A percentile compares a stretch with the other conserved stretches of the same genome.
Evolutionary conservation across 2,113 vertebrate genomes (phyloP).

Genomic region (Vombatus ursinus): DNA sequence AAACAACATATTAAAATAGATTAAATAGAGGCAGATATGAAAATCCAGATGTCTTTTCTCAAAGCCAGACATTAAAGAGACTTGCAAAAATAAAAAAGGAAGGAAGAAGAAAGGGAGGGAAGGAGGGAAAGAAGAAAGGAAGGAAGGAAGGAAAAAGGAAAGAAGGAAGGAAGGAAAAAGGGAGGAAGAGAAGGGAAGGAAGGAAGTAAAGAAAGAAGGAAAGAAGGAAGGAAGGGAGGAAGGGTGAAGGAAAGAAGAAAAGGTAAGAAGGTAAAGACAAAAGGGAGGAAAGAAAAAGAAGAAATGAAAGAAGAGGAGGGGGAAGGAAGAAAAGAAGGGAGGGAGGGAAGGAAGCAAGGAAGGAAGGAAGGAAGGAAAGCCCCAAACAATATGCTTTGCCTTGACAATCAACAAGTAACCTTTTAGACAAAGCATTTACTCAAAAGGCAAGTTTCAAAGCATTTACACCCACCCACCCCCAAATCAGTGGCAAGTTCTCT

Average conservation of each 20-base stretch:
- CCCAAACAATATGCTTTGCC: neutral
- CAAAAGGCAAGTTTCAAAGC: neutral
- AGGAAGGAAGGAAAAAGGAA: too few species aligned
- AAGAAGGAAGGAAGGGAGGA: too few species aligned
- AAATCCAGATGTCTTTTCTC: neutral
- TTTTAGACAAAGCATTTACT: neutral
- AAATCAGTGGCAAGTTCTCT: neutral
- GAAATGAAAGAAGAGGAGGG: too few species aligned
- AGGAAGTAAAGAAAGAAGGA: too few species aligned
- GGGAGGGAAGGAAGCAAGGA: too few species aligned
- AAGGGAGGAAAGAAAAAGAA: too few species aligned
- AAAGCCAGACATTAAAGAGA: neutral
- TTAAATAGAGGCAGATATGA: neutral
- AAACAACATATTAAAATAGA: neutral
- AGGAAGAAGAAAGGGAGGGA: neutral
- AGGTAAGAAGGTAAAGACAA: too few species aligned
- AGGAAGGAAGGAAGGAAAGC: neutral
- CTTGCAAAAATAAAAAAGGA: neutral
- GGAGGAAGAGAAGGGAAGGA: too few species aligned
- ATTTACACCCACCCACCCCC: neutral
- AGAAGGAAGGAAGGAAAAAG: too few species aligned
- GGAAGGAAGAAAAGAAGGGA: too few species aligned
- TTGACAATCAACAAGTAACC: neutral
- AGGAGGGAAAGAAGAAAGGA: too few species aligned
- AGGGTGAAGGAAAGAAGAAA: too few species aligned